Percentiles rank a stretch among this genome's conserved stretches.
Conservation (phyloP, 2,888 invertebrate genomes). For the Adelphocoris suturalis region DNA sequence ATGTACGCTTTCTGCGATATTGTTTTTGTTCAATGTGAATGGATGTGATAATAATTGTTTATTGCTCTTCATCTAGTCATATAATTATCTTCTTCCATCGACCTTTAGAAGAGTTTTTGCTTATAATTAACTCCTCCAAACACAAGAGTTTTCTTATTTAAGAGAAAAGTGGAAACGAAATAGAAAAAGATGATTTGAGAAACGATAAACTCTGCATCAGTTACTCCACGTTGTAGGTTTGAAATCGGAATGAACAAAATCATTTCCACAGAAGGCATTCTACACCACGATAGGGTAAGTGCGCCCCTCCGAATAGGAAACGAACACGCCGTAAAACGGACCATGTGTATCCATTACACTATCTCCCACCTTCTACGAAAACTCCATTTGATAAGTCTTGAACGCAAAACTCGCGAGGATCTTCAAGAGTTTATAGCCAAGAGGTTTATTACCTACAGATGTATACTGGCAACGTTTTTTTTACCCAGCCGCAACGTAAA, state of each 20-base stretch:
- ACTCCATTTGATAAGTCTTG: background rate
- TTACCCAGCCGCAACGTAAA: background rate
- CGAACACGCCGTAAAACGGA: constrained; percentile 55
- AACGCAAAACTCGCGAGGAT: background rate
- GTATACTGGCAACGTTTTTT: constrained; percentile 21
- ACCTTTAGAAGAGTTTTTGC: no score
- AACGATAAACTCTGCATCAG: no score
- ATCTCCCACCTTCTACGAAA: constrained; percentile 49
- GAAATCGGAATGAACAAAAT: constrained; percentile 29
- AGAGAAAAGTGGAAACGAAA: no score
- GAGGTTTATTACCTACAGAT: constrained; percentile 64
- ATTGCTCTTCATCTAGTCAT: no score
- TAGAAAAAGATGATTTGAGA: no score
- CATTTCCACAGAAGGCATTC: background rate
- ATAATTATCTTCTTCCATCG: no score
- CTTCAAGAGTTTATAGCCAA: constrained; percentile 58
- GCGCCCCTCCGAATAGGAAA: constrained; percentile 6
- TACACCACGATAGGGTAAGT: constrained; percentile 25
- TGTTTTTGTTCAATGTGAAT: no score
- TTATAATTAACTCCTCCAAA: no score
- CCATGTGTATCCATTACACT: constrained; percentile 71
- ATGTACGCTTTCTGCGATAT: no score
- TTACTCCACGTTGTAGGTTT: background rate
- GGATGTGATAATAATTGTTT: no score
- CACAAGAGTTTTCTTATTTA: no score